Base-by-base conservation (phyloP, 2,888 invertebrate genomes). In the Herminia tarsipennalis region DNA sequence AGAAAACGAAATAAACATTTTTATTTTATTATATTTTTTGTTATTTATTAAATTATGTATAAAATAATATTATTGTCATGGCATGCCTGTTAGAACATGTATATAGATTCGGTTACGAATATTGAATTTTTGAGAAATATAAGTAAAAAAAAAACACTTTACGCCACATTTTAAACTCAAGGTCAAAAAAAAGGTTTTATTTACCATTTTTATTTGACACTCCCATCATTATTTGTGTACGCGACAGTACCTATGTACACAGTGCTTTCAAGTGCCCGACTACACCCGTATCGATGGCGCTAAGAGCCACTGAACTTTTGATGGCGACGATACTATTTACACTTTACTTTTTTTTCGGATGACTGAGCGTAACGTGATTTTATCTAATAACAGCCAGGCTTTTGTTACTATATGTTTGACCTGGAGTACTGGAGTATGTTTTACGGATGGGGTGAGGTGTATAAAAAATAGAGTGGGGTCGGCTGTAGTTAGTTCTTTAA, bases 291-390 rank as follows among this genome's bases (percentile, higher is more conserved):
- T 62, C 56, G 59, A 59, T 69, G 60, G 56, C 65, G 50, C 58
- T 66, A 68, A 81, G 70, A 76, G 74, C 73, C 54, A 64, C 70
- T 76, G 70, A 73, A 73, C 71, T 70, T 73, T 73, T 76, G 73
- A 76, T 73, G 66, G 68, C 56, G 63, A 70, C 58, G 56, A 61
- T 50, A 53, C 56, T 66, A 49, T 81, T 79, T 81, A 78, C 61
- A 73, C 63, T 58, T 50, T 39, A 34, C 54, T 59, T 61, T 60
- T n/a, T 55, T 49, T 58, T 52, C 24, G n/a, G 43, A 47, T 50
- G 24, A 42, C 42, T 32, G 25, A 38, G 24, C 47, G 25, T 46
- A 20, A 42, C 43, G 52, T 62, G 66, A 66, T 62, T 66, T 36
- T 42, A 33, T 36, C 30, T 42, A 22, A 18, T 27, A 30, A 32